A percentile compares a stretch with the other conserved stretches of the same genome.
Evolutionary conservation across 2,113 vertebrate genomes (phyloP).

Genomic region (Eonycteris spelaea): DNA sequence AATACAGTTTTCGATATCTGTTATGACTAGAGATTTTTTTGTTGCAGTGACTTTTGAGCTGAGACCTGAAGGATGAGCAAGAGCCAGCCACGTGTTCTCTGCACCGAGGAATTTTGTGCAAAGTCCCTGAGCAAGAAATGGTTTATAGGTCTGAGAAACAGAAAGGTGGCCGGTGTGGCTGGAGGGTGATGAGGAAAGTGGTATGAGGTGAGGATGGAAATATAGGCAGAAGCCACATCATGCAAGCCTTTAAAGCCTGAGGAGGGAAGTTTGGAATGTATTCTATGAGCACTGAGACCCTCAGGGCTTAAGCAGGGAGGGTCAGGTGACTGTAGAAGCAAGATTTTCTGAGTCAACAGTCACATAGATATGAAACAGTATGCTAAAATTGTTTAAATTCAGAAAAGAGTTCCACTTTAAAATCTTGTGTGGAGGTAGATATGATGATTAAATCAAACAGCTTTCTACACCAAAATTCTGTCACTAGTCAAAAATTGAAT

Average conservation of each 20-base stretch:
- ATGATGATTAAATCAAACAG: neutral
- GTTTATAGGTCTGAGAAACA: neutral
- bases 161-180: neutral
- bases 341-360: neutral
- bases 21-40: neutral
- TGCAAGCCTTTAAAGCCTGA: neutral
- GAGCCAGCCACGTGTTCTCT: neutral
- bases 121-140: neutral
- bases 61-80: neutral
- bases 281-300: neutral
- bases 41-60: neutral
- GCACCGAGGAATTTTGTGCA: neutral
- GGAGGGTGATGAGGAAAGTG: neutral
- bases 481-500: slow-evolving; percentile 21
- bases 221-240: neutral
- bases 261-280: neutral
- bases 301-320: neutral
- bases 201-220: neutral
- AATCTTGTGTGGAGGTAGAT: neutral
- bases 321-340: neutral
- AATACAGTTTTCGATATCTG: neutral
- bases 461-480: neutral
- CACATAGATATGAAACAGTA: neutral
- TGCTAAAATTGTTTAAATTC: neutral
- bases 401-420: neutral